These are phyloP conservation scores for Rhipidura dahli DNA, from an alignment of 2,113 vertebrate species.

Conservation along the genomic window DNA sequence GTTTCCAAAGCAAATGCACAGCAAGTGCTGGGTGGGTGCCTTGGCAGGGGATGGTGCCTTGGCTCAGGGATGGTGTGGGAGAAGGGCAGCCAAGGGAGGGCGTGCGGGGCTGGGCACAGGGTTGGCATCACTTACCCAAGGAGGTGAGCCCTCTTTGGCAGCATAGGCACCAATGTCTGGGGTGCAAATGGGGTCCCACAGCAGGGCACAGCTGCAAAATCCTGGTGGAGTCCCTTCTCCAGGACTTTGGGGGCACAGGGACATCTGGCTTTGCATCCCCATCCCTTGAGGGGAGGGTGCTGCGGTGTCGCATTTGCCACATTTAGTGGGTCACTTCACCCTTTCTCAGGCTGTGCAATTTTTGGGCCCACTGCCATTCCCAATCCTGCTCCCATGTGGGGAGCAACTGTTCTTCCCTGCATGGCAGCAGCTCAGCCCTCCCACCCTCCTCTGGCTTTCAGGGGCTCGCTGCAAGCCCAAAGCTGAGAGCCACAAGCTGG, in stretches of 20 bases:
- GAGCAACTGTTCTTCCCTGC: background rate
- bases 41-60: background rate
- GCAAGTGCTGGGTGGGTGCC: accelerated
- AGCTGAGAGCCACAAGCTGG: background rate
- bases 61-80: background rate
- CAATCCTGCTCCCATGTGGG: background rate
- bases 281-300: background rate
- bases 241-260: accelerated
- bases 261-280: background rate
- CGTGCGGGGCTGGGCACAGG: accelerated
- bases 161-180: accelerated
- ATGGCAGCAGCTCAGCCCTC: background rate
- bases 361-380: background rate
- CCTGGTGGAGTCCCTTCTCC: background rate
- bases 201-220: background rate
- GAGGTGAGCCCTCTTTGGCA: background rate
- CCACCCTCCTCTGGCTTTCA: background rate
- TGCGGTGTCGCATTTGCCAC: accelerated
- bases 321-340: background rate
- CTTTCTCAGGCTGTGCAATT: background rate
- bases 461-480: background rate
- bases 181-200: background rate
- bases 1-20: background rate
- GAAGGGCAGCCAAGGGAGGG: background rate
- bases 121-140: background rate